Evolutionary conservation across 2,797 vertebrate genomes (phyloP).

Genomic region (Heterohyrax brucei): DNA sequence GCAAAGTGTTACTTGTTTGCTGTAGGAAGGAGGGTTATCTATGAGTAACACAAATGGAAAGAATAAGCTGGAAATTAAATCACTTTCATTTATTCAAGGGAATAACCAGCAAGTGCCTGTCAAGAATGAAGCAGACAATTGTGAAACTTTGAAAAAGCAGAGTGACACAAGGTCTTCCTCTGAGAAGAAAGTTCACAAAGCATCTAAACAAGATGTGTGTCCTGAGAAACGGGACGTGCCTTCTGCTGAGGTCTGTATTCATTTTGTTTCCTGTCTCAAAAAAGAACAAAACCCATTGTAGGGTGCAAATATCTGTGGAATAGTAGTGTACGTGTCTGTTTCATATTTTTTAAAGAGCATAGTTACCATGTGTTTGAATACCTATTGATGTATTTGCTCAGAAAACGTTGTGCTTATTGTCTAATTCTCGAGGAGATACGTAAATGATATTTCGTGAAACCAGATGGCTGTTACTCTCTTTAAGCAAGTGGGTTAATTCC

Average conservation of each 20-base stretch:
- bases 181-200: slow-evolving; percentile 89
- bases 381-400: neutral
- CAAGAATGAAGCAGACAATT: slow-evolving; percentile 89
- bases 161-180: slow-evolving; percentile 86
- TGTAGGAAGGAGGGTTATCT: neutral
- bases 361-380: neutral
- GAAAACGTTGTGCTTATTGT: slow-evolving; percentile 41
- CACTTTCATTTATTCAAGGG: slow-evolving; percentile 87
- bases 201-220: slow-evolving; percentile 88
- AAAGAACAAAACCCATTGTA: neutral
- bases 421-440: neutral
- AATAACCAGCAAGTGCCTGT: slow-evolving; percentile 90
- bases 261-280: neutral
- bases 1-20: neutral
- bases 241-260: slow-evolving; percentile 89
- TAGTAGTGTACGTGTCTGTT: neutral
- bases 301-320: neutral
- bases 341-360: neutral
- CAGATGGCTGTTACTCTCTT: neutral
- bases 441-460: neutral
- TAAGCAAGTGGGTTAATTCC: neutral
- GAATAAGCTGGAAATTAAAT: slow-evolving; percentile 68
- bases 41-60: slow-evolving; percentile 5
- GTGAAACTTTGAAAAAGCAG: slow-evolving; percentile 90
- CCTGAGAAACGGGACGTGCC: slow-evolving; percentile 87